Evolutionary conservation across 2,797 vertebrate species (phyloP).

Genomic region (Anabacerthia variegaticeps): DNA sequence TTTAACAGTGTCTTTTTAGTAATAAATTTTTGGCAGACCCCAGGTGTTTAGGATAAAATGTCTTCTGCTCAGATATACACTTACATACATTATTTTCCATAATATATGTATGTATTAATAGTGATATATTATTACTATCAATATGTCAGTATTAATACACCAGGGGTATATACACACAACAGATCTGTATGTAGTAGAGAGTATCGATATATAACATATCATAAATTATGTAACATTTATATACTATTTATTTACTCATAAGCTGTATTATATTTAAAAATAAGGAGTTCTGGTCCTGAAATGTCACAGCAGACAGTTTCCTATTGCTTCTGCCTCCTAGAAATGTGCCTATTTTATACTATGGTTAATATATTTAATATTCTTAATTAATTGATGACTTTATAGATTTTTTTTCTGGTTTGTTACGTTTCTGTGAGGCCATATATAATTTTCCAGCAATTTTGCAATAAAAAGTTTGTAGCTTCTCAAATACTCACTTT

Average conservation of each 20-base stretch:
- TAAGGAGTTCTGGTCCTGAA: neutral
- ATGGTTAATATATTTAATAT: neutral
- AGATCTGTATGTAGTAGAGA: neutral
- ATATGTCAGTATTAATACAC: neutral
- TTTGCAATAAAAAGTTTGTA: neutral
- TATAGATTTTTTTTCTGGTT: neutral
- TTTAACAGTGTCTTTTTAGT: neutral
- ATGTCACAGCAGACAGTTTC: neutral
- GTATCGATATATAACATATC: neutral
- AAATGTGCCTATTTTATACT: neutral
- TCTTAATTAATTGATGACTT: neutral
- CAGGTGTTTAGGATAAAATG: neutral
- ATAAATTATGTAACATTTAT: neutral
- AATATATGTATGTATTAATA: neutral
- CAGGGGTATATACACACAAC: neutral
- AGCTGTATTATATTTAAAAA: neutral
- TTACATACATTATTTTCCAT: neutral
- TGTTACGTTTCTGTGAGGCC: neutral
- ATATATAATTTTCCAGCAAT: neutral
- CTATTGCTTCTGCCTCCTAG: neutral
- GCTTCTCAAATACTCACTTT: conserved; percentile 26
- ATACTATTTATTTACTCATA: neutral
- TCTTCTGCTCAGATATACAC: neutral
- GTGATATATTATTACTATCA: neutral
- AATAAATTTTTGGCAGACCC: neutral